Evolutionary conservation across 30 jellyfish, hydroid and myxozoan species (phyloP), one percentile per base, ranked within the genome.

Genomic region (Turritopsis dohrnii): DNA sequence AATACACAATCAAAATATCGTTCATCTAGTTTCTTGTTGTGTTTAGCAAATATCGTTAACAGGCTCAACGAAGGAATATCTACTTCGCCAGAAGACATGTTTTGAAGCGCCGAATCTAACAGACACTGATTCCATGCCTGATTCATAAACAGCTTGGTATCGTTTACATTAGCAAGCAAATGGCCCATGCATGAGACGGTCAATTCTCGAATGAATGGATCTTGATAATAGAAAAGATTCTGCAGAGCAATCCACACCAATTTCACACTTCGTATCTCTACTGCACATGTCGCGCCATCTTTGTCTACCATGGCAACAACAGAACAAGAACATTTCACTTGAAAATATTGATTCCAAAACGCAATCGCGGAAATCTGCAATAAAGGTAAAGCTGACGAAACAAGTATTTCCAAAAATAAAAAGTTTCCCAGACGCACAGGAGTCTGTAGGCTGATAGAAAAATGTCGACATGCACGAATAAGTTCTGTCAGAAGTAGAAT

Each of bases 161-260:
- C 52, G 13, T 22, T 26, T 23, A 74, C 24, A 52, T 74, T 74
- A 28, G 28, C 27, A 21, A 74, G 27, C 60, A 74, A 24, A 0
- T 18, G 27, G 7, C 17, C 28, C 24, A 74, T 26, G 41, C 52
- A 26, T 9, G 28, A 26, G 65, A 74, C 71, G 9, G 83, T 84
- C 23, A 28, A 8, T 21, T 80, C 79, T 22, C 84, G 26, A 22
- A 53, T 31, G 9, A 3, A 26, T 5, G 54, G 17, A 26, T 80
- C 79, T 76, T 80, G 83, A 41, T 80, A 30, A 80, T 65, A 53
- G 21, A 52, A 41, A 4, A 80, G 52, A 29, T 80, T 80, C 87
- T 80, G 80, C 53, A 80, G 41, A 18, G 26, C 65, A 27, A 80
- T 80, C 53, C 52, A 80, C 53, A 80, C 9, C 1, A 54, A 65